These are phyloP conservation scores for Ischnus inquisitorius DNA, from an alignment of 2,888 invertebrate genomes.

Conservation along the genomic window DNA sequence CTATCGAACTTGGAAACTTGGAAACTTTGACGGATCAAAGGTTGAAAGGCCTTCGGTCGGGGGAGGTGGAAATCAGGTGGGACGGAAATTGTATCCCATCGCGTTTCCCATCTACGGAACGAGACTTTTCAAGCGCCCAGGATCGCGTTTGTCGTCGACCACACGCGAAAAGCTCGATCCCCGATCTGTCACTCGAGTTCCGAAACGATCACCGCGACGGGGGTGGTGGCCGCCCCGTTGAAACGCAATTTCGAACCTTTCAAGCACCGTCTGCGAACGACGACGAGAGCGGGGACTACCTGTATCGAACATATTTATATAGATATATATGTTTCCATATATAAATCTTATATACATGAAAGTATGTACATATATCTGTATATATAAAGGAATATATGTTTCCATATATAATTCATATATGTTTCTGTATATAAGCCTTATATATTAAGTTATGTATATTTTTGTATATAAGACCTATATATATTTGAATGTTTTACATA, in stretches of 20 bases:
- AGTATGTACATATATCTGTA: no score
- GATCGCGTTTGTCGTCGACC: no score
- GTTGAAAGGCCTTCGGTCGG: background rate
- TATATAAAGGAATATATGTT: no score
- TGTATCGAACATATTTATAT: slow-evolving; percentile 1
- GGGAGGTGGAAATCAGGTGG: no score
- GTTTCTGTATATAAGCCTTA: no score
- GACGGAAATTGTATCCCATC: no score
- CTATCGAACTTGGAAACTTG: background rate
- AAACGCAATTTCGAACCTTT: slow-evolving; percentile 78
- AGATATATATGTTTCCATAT: no score
- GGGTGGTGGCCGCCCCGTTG: slow-evolving; percentile 66
- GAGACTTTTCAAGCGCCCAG: background rate
- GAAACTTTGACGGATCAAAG: background rate
- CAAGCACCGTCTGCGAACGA: slow-evolving; percentile 65
- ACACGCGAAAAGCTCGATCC: background rate
- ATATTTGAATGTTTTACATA: no score
- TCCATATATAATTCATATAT: no score
- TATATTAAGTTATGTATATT: no score
- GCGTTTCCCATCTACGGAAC: background rate
- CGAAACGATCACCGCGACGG: slow-evolving; percentile 9
- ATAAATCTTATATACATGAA: no score
- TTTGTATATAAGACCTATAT: no score
- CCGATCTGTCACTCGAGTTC: slow-evolving; percentile 19
- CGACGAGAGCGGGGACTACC: slow-evolving; percentile 21